These are phyloP conservation scores for Metopolophium dirhodum DNA, from an alignment of 1,140 invertebrate species.

Conservation along the genomic window DNA sequence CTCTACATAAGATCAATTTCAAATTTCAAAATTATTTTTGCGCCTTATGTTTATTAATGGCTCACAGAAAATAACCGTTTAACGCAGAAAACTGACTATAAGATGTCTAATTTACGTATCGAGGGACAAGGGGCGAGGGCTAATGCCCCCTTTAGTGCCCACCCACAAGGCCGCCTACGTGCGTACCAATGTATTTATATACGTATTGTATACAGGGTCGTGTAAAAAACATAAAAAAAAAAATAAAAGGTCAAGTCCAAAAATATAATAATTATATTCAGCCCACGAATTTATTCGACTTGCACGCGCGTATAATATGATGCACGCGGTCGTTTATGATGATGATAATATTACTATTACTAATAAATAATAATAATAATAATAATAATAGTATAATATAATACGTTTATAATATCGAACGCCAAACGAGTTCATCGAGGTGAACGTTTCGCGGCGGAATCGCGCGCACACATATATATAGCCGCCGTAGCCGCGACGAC, in stretches of 20 bases:
- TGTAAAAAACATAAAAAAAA: not conserved
- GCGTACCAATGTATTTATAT: not conserved
- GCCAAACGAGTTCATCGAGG: slow-evolving; percentile 15
- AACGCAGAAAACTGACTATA: not conserved
- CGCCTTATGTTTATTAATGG: not conserved
- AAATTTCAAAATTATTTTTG: not conserved
- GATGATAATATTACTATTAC: not conserved
- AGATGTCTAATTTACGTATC: not conserved
- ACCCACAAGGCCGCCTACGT: not conserved
- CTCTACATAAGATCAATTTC: not conserved
- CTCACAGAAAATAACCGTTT: not conserved
- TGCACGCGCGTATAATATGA: not conserved
- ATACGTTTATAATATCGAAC: not conserved
- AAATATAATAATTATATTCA: not conserved
- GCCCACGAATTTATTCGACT: not conserved
- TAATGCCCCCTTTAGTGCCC: not conserved
- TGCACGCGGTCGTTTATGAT: not conserved
- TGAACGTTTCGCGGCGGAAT: slow-evolving; percentile 30
- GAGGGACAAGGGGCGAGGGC: not conserved
- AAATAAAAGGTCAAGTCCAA: not conserved
- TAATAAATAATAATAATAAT: not conserved
- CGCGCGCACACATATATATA: not conserved
- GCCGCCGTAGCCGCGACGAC: not conserved
- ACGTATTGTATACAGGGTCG: not conserved
- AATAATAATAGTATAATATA: not conserved